phyloP scores from a whole-genome alignment of 1,140 invertebrate species.

The Drosophila gunungcola region DNA sequence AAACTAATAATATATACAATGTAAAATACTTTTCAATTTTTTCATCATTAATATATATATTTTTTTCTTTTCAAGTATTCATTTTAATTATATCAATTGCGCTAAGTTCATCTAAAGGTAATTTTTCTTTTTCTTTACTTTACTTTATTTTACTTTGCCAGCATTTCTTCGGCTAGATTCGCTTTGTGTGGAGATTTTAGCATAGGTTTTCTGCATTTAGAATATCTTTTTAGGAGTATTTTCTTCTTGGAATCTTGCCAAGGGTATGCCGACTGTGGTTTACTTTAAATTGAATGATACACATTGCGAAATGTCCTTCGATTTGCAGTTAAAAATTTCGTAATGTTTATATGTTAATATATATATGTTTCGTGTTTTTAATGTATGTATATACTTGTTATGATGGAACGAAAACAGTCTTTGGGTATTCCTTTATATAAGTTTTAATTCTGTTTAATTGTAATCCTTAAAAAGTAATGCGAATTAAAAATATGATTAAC shows the following conservation, averaged over 20 bases:
- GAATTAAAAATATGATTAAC: slow-evolving; percentile 39
- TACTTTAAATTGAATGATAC: slow-evolving; percentile 50
- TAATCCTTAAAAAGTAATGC: slow-evolving; percentile 60
- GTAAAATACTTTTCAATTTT: slow-evolving; percentile 71
- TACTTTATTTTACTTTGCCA: slow-evolving; percentile 29
- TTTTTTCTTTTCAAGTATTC: slow-evolving; percentile 48
- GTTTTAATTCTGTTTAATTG: slow-evolving; percentile 70
- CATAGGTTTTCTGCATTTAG: slow-evolving; percentile 63
- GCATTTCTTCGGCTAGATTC: slow-evolving; percentile 31
- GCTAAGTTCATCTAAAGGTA: slow-evolving; percentile 84
- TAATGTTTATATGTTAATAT: slow-evolving; percentile 63
- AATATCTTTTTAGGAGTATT: slow-evolving; percentile 78
- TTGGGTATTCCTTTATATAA: slow-evolving; percentile 84
- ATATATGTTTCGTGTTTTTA: slow-evolving; percentile 50
- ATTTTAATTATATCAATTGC: slow-evolving; percentile 83
- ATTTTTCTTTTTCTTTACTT: slow-evolving; percentile 43
- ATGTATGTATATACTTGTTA: slow-evolving; percentile 77
- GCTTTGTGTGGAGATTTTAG: slow-evolving; percentile 48
- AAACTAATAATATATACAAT: slow-evolving; percentile 84
- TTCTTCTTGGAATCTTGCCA: slow-evolving; percentile 24
- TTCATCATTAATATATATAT: slow-evolving; percentile 46
- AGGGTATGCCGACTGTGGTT: slow-evolving; percentile 17
- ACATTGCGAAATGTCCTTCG: slow-evolving; percentile 47
- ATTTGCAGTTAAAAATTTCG: slow-evolving; percentile 69
- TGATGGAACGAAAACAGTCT: slow-evolving; percentile 85